Conservation (phyloP, 2,797 vertebrate species). For the Gallinago solitaria region DNA sequence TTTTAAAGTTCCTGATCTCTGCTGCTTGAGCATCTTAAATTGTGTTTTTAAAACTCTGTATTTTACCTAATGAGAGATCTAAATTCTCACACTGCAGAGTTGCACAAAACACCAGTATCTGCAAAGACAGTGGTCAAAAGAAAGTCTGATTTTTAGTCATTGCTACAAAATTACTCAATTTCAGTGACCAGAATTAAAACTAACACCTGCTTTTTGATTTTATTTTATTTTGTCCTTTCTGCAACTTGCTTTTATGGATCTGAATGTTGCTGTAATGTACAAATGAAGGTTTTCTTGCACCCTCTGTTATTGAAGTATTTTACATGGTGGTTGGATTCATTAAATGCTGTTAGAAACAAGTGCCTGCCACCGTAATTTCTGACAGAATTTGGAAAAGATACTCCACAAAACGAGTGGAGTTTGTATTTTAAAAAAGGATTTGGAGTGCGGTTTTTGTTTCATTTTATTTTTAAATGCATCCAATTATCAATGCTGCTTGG, state of each 20-base stretch:
- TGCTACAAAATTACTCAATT: background rate
- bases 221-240: background rate
- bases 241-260: constrained; percentile 3
- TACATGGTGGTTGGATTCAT: constrained; percentile 25
- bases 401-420: background rate
- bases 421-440: constrained; percentile 3
- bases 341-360: constrained; percentile 31
- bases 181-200: background rate
- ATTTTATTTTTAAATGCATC: constrained; percentile 45
- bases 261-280: constrained; percentile 2
- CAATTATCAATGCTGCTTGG: constrained; percentile 50
- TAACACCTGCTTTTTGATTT: background rate
- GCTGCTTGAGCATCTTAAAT: constrained; percentile 17
- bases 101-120: background rate
- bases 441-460: constrained; percentile 36
- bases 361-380: constrained; percentile 55
- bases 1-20: constrained; percentile 21
- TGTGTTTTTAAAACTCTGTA: background rate
- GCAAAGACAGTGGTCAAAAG: background rate
- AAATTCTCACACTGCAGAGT: background rate
- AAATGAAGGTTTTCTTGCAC: constrained; percentile 23
- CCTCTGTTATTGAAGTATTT: constrained; percentile 38
- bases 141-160: background rate
- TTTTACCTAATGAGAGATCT: background rate
- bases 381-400: background rate